Base-by-base conservation (phyloP, 2,888 invertebrate genomes). In the Hydraecia micacea region DNA sequence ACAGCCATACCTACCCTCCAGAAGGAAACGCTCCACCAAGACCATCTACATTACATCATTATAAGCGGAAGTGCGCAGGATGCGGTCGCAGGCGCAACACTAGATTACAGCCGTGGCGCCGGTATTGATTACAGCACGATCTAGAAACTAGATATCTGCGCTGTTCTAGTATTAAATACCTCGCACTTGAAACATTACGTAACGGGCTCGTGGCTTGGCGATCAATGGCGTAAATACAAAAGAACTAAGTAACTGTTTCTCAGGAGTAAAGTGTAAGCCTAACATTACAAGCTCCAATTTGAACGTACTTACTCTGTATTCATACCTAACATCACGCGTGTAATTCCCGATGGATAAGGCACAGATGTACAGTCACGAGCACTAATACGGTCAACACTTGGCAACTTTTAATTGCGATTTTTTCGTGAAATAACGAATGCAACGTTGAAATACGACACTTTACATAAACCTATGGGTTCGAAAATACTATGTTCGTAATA, bases 21-120 rank as follows among this genome's bases (percentile, higher is more conserved):
- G 46, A 67, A 79, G 66, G 58, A 62, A 75, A 72, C n/a, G 7
- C 55, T 72, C 9, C 63, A 78, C 46, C 75, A 42, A n/a, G 58
- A 67, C 32, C 28, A 55, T 71, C 36, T 36, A 58, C 32, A 75
- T 55, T 68, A 81, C 18, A n/a, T 52, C 18, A 72, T 60, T 46
- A 73, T 11, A 79, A 84, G 75, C 88, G 86, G 87, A 88, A 89
- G 85, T 84, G 66, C 83, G 76, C 79, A 80, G 89, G 88, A 87
- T 90, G 90, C 85, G 89, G 90, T 86, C 49, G 6, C 55, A 65
- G 36, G 70, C 58, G 83, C 83, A 87, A 89, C 72, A 13, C 81
- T 68, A 86, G 65, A 72, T 68, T 65, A 7, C 60, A 65, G 58
- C 74, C 87, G 68, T 88, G 86, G 86, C 80, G 87, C 88, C 85